phyloP scores from a whole-genome alignment of 2,113 vertebrate species.

The Leptosomus discolor region DNA sequence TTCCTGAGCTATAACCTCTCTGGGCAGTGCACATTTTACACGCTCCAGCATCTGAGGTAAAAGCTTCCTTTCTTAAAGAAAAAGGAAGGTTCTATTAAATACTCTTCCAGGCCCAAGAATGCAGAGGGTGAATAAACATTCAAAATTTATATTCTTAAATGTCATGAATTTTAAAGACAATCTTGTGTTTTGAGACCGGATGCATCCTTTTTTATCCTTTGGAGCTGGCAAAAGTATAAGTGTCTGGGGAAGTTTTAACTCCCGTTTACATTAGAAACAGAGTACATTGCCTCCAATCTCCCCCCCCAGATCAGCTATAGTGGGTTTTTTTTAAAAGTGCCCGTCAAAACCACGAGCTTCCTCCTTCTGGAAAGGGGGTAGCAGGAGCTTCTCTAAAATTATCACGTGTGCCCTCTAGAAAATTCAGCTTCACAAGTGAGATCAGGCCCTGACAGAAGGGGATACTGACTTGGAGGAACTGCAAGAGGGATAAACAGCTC shows the following conservation, averaged over 20 bases:
- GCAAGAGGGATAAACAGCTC: background rate
- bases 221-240: background rate
- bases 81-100: background rate
- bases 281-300: background rate
- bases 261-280: background rate
- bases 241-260: background rate
- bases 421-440: background rate
- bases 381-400: background rate
- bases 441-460: background rate
- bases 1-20: background rate
- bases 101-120: background rate
- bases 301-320: background rate
- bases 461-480: background rate
- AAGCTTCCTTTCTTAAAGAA: background rate
- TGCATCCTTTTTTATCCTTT: background rate
- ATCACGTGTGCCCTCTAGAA: background rate
- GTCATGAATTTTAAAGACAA: background rate
- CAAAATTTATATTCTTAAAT: background rate
- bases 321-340: background rate
- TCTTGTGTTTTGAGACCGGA: conserved; percentile 3
- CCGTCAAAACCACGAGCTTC: background rate
- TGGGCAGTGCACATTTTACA: background rate
- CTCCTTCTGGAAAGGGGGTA: background rate
- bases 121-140: background rate
- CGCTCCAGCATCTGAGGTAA: background rate